Base-by-base conservation (phyloP, 2,113 vertebrate genomes). In the Piaya cayana region DNA sequence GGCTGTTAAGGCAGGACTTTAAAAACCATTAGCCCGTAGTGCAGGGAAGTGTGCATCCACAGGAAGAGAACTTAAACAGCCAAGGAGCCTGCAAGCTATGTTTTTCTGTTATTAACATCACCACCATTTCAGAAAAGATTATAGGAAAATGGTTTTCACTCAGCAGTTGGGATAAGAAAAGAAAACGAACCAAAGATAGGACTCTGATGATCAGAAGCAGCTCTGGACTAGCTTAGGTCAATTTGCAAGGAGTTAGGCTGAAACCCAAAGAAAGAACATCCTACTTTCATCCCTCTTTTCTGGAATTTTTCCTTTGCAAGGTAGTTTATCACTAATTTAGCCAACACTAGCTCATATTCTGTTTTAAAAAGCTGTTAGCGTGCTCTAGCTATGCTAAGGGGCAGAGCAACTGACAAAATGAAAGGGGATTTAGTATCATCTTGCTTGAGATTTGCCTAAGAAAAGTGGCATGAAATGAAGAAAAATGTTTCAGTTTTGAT, bases 391-490 rank as follows among this genome's bases (percentile, higher is more conserved):
- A 25, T 75, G 70, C 53, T 53, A 55, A 68, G 58, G 82, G 53
- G 7, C 23, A 69, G 67, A 43, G 58, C 52, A 82, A 53, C 37
- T 85, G 63, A 34, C 58, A 84, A 50, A 90, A 58, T 4, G 29
- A 53, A 50, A 52, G 11, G n/a, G 19, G 8, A 11, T 62, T 89
- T 74, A 30, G 19, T 43, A 29, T 64, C 34, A 34, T 64, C 34
- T 72, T 69, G 43, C 30, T 60, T 56, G 62, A 80, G 39, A 53
- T 82, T 93, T 92, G n/a, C 27, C n/a, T 30, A 53, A 65, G 80
- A 83, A 84, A 81, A 27, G 43, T 37, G 69, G 32, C 52, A 21
- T 91, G 56, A 87, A 90, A 68, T 45, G 34, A 82, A 86, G 45
- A 53, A 80, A 92, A 47, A 47, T 2, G 37, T 70, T 96, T 89